Percentiles rank a stretch among this genome's conserved stretches.
Evolutionary conservation across 2,797 vertebrate species (phyloP).

Genomic region (Danionella dracula): DNA sequence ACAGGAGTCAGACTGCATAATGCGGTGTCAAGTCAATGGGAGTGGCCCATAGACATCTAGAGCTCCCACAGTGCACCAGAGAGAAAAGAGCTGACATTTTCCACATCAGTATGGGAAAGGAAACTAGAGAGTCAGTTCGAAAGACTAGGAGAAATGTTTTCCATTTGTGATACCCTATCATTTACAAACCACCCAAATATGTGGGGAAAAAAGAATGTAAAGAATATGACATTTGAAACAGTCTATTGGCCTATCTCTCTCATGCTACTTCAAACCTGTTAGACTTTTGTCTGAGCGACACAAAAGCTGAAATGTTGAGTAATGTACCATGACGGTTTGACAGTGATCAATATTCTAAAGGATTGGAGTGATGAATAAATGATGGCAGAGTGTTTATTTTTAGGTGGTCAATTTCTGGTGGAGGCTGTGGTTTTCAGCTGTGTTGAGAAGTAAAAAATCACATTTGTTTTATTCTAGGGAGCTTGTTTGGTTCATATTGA

Average conservation of each 20-base stretch:
- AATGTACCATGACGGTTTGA: neutral
- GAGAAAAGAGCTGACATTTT: constrained; percentile 7
- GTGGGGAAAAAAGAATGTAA: no score
- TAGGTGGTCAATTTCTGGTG: neutral
- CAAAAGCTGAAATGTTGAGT: neutral
- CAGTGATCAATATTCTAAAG: neutral
- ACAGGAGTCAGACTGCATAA: neutral
- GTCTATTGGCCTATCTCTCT: no score
- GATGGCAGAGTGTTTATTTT: neutral
- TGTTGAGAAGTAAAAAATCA: neutral
- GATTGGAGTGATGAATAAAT: neutral
- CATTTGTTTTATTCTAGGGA: neutral
- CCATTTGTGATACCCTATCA: no score
- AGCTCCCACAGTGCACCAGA: neutral
- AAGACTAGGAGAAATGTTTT: no score
- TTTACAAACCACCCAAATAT: no score
- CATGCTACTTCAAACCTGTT: neutral
- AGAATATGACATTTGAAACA: no score
- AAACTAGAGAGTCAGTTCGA: neutral
- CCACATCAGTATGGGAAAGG: neutral
- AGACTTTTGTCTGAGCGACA: neutral
- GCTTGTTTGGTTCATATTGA: neutral
- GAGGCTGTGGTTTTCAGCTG: neutral
- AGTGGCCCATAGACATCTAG: neutral
- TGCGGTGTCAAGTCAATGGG: neutral